Conservation (phyloP, 2,888 invertebrate species). For the Gortyna flavago region DNA sequence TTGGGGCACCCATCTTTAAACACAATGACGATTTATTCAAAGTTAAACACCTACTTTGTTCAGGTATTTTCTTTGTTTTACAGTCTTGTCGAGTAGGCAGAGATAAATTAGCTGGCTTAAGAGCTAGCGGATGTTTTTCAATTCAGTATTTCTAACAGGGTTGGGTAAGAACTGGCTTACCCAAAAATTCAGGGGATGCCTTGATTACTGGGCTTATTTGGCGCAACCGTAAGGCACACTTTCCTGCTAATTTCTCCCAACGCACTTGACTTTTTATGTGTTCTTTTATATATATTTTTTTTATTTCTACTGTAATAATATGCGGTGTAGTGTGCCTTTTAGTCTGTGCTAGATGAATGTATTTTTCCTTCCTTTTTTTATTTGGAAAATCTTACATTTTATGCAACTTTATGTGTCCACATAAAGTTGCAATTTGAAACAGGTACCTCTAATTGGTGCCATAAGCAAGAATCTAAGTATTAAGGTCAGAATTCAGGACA, state of each 20-base stretch:
- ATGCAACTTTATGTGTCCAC: background rate
- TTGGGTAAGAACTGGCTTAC: background rate
- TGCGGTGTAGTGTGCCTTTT: too few relatives aligned
- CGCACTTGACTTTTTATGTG: too few relatives aligned
- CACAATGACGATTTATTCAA: conserved; percentile 49
- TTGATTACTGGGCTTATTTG: too few relatives aligned
- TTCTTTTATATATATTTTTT: too few relatives aligned
- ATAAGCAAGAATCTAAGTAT: background rate
- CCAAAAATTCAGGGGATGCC: background rate
- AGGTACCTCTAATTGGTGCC: background rate
- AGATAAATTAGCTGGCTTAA: conserved; percentile 21
- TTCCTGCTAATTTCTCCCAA: too few relatives aligned
- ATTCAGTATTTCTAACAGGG: background rate
- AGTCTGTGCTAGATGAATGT: too few relatives aligned
- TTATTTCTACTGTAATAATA: too few relatives aligned
- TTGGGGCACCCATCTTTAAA: conserved; percentile 61
- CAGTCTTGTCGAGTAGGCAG: background rate
- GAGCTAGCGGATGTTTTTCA: conserved; percentile 19
- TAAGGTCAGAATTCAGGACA: background rate
- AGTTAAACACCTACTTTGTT: conserved; percentile 22
- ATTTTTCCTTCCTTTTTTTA: too few relatives aligned
- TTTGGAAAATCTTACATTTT: background rate
- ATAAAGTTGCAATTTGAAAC: background rate
- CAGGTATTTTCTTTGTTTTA: conserved; percentile 42
- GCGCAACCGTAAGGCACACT: too few relatives aligned